These are phyloP conservation scores for Benitochromis conjunctus DNA, from an alignment of 2,113 vertebrate genomes.

Conservation along the genomic window DNA sequence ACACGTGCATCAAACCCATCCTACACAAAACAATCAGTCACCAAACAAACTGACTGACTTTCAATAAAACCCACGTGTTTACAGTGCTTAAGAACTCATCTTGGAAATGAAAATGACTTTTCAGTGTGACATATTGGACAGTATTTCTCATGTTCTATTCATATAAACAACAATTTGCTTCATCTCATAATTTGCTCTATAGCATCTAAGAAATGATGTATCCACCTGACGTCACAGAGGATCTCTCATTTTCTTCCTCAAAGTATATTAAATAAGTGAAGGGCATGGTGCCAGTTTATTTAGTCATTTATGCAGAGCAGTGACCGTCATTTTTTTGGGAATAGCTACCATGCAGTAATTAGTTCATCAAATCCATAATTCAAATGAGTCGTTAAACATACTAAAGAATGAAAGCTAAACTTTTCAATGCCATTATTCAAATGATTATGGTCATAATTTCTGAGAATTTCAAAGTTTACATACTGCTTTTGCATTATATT, in stretches of 20 bases:
- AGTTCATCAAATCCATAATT: background rate
- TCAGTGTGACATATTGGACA: background rate
- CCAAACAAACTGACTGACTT: background rate
- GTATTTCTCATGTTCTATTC: background rate
- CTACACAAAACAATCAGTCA: background rate
- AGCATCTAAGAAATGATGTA: constrained; percentile 29
- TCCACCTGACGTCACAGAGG: background rate
- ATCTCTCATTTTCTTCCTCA: background rate
- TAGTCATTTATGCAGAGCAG: constrained; percentile 10
- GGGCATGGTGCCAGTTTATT: background rate
- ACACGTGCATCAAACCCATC: background rate
- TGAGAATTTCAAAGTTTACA: accelerated
- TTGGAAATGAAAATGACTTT: background rate
- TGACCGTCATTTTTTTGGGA: background rate
- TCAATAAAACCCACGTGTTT: constrained; percentile 8
- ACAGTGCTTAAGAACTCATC: background rate
- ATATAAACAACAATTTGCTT: constrained; percentile 10
- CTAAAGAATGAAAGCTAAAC: background rate
- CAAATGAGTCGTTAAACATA: accelerated
- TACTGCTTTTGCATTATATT: accelerated
- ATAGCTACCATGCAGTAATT: background rate
- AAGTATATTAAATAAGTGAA: background rate
- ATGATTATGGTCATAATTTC: background rate
- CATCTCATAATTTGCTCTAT: constrained; percentile 30
- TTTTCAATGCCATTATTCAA: background rate